These are phyloP conservation scores for Leucophenga maculata DNA, from an alignment of 2,888 invertebrate genomes.

Conservation along the genomic window DNA sequence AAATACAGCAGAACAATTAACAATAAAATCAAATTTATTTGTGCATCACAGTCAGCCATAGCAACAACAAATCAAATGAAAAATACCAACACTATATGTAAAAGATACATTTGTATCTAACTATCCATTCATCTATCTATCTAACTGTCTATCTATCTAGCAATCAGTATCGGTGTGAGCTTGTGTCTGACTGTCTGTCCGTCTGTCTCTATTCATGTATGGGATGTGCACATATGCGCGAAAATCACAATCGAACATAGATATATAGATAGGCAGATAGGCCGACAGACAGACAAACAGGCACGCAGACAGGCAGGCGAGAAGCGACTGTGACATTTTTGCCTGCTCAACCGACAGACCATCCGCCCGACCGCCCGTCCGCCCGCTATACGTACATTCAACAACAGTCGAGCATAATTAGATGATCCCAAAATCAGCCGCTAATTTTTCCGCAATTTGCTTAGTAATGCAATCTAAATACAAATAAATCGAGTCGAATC, in stretches of 20 bases:
- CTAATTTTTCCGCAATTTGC: conserved; percentile 74
- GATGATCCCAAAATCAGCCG: conserved; percentile 73
- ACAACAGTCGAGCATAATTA: conserved; percentile 60
- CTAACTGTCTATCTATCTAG: not conserved
- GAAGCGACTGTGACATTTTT: not conserved
- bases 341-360: not conserved
- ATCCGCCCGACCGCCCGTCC: not conserved
- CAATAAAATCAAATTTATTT: conserved; percentile 9
- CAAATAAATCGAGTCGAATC: conserved; percentile 54
- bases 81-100: not conserved
- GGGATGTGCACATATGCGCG: conserved; percentile 9
- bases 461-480: conserved; percentile 72
- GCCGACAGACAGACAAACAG: not conserved
- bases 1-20: conserved; percentile 8
- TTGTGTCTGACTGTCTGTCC: conserved; percentile 44
- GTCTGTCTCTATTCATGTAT: not conserved
- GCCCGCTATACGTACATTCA: conserved; percentile 2
- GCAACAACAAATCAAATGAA: not conserved
- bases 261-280: not conserved
- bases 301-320: not conserved
- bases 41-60: not conserved
- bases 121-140: not conserved
- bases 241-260: conserved; percentile 21
- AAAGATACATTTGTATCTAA: conserved; percentile 23
- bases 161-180: not conserved